Evolutionary conservation across 2,797 vertebrate species (phyloP), one percentile per base, ranked within the genome.

Genomic region (Mallotus villosus): DNA sequence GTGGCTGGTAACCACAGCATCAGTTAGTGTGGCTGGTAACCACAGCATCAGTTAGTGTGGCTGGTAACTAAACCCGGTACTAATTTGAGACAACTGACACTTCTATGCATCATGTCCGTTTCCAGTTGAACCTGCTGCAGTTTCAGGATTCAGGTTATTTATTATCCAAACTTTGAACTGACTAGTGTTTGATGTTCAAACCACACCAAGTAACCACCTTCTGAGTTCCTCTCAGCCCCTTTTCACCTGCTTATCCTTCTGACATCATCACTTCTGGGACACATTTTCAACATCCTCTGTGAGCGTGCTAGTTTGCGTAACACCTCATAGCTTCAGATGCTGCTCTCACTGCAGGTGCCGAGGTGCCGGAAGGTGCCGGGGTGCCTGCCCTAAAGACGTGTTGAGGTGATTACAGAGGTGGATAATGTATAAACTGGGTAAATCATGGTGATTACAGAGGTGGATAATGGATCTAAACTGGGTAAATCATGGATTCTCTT

Each of bases 401-500:
- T 58, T 58, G 12, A 19, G 17, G 14, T 67, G 64, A 41, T 49
- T 66, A 66, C 64, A 49, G 63, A 66, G 34, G n/a, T 62, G 34
- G 59, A 58, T 73, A 62, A 79, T 58, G 22, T 17, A 60, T 24
- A 75, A 73, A 70, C 34, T 29, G 27, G 27, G 27, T 29, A 29
- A 72, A 81, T 76, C 68, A 76, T 84, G 67, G 64, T n/a, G n/a
- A n/a, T n/a, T n/a, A n/a, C n/a, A 70, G 46, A 29, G 29, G 29
- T 29, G 29, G 29, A 29, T 29, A 29, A 29, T 29, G 29, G 29
- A 29, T 29, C 2, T 2, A 29, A 29, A 29, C 29, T 2, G 29
- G 1, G 58, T 83, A 61, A 72, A 81, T 76, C 68, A 76, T 84
- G 67, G 64, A 78, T 71, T 7, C 57, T 12, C 14, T 76, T 75